Evolutionary conservation across 2,888 invertebrate genomes (phyloP).

Genomic region (Rhingia campestris): DNA sequence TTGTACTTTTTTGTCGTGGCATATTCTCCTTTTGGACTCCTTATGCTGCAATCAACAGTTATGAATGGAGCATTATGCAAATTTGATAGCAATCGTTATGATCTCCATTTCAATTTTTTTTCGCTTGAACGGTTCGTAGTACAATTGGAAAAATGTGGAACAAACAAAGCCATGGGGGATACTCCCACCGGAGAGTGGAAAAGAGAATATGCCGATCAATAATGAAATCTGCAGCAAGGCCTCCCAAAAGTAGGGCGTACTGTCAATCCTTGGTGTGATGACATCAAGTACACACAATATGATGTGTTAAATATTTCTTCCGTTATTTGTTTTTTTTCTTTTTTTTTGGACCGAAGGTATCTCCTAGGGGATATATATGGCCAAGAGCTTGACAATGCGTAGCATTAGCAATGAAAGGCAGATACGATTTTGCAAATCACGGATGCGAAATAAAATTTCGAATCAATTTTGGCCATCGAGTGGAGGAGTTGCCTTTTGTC

Average conservation of each 20-base stretch:
- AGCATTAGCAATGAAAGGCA: conserved; percentile 17
- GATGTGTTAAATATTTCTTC: conserved; percentile 47
- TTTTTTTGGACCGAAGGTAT: not conserved
- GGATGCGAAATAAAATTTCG: conserved; percentile 39
- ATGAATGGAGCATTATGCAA: conserved; percentile 62
- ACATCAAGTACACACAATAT: conserved; percentile 39
- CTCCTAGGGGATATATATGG: conserved; percentile 9
- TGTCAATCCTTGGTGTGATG: conserved; percentile 29
- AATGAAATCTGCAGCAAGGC: conserved; percentile 54
- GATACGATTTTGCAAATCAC: conserved; percentile 25
- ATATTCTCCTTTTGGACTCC: conserved; percentile 11
- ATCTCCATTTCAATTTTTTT: conserved; percentile 29
- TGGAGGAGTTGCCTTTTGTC: not conserved
- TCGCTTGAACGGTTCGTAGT: not conserved
- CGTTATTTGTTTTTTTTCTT: conserved; percentile 5
- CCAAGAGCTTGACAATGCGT: conserved; percentile 31
- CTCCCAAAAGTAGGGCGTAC: conserved; percentile 12
- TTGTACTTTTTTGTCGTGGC: conserved; percentile 4
- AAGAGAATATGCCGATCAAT: conserved; percentile 47
- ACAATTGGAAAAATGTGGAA: conserved; percentile 46
- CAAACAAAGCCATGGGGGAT: conserved; percentile 3
- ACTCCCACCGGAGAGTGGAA: conserved; percentile 18
- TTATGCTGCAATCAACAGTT: conserved; percentile 65
- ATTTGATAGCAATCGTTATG: conserved; percentile 60
- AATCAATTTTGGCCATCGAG: conserved; percentile 32